phyloP scores from a whole-genome alignment of 2,113 vertebrate species.

The Lagopus muta region DNA sequence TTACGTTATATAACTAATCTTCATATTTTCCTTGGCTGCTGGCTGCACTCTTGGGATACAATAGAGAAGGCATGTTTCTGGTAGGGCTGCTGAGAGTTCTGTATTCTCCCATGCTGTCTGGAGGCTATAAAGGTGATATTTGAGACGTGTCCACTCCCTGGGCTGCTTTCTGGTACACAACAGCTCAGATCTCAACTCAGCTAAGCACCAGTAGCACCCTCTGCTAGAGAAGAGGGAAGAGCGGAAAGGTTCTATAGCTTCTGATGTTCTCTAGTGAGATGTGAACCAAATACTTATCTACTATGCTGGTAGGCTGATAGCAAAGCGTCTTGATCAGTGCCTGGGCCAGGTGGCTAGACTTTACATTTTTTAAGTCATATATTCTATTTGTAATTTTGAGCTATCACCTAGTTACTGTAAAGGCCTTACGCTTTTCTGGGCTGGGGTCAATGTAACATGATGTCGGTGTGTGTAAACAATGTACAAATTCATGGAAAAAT shows the following conservation, averaged over 20 bases:
- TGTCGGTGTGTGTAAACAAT: accelerated
- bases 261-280: not conserved
- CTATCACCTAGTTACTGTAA: accelerated
- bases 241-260: not conserved
- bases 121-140: not conserved
- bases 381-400: not conserved
- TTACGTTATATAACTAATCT: not conserved
- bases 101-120: accelerated
- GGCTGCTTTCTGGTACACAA: not conserved
- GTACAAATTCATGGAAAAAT: not conserved
- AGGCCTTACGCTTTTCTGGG: not conserved
- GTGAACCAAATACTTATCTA: not conserved
- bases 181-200: not conserved
- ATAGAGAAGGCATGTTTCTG: accelerated
- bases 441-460: not conserved
- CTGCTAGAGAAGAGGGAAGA: not conserved
- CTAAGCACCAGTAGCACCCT: not conserved
- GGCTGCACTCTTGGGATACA: not conserved
- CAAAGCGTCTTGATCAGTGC: not conserved
- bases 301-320: not conserved
- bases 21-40: not conserved
- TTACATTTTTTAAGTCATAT: not conserved
- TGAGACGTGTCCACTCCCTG: not conserved
- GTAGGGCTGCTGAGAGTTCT: not conserved
- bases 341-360: not conserved